phyloP scores from a whole-genome alignment of 1,140 invertebrate species.

The Diplogasteroides magnus region DNA sequence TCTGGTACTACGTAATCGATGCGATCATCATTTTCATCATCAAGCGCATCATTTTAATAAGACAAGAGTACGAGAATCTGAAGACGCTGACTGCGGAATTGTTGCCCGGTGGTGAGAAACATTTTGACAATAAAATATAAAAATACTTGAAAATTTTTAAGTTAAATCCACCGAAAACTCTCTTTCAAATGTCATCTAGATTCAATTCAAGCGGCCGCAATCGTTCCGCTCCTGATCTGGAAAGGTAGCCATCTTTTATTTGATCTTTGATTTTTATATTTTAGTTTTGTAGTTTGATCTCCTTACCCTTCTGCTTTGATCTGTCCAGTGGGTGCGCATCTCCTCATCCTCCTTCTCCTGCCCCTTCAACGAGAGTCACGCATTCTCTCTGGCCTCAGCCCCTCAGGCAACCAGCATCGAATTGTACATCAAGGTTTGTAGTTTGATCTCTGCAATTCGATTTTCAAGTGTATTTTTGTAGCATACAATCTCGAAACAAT shows the following conservation, averaged over 20 bases:
- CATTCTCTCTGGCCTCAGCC: conserved; percentile 91
- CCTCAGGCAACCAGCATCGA: no score
- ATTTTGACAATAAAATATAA: conserved; percentile 16
- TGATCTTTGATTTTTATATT: neutral
- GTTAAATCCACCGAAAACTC: conserved; percentile 5
- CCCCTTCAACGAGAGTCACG: no score
- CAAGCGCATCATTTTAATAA: conserved; percentile 56
- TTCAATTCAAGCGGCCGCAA: conserved; percentile 71
- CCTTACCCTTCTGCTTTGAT: no score
- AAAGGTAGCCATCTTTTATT: neutral
- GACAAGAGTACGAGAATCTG: conserved; percentile 68
- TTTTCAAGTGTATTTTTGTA: no score
- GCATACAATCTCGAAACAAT: no score
- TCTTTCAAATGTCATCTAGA: conserved; percentile 61
- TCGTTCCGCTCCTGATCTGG: conserved; percentile 91
- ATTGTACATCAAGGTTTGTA: conserved; percentile 92
- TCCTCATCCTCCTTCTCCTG: conserved; percentile 81
- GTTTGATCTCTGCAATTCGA: no score
- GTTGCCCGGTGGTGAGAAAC: conserved; percentile 73
- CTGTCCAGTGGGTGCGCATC: conserved; percentile 74
- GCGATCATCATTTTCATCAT: conserved; percentile 68
- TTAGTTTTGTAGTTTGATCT: no score
- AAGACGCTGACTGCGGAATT: conserved; percentile 91
- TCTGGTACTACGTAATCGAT: conserved; percentile 81
- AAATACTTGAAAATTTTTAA: neutral